Base-by-base conservation (phyloP, 2,797 vertebrate genomes). In the Dromococcyx pavoninus region DNA sequence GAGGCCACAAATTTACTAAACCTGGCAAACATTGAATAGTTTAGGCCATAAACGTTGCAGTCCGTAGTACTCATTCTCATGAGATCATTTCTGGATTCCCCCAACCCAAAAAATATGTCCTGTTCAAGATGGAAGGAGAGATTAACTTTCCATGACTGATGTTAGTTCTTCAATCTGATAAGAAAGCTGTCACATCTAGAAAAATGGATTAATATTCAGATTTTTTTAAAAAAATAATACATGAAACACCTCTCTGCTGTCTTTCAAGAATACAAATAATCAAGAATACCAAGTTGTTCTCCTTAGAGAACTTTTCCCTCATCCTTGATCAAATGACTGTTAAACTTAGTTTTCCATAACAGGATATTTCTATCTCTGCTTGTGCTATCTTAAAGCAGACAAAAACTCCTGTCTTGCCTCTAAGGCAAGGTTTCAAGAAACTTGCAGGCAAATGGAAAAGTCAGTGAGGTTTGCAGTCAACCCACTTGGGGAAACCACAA, bases 401-500 rank as follows among this genome's bases (percentile, higher is more conserved):
- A 53, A 48, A 83, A 81, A 61, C 22, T 79, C 76, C 57, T 51
- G 28, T 28, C 27, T 50, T 73, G 24, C 30, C 32, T 84, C 43
- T 24, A 69, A 91, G 50, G 46, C 24, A 69, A 91, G 50, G 46
- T 57, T 66, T 78, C 44, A 44, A 53, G 69, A 74, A 86, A 74
- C 74, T 72, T 81, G 48, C 39, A 83, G 39, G 64, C 39, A 86
- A 83, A 95, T 95, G 70, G 89, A 96, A 95, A 91, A 83, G 88
- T 83, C 46, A 88, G 88, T n/a, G 41, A 75, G 80, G 39, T 70
- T 86, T 86, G 67, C 81, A 51, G 62, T 84, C 54, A 71, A 75
- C 25, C 23, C 25, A 1, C 77, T 33, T 67, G 69, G 86, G 93
- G 64, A 94, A 46, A 67, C 39, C n/a, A 25, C 22, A 23, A 74